Conservation (phyloP, 2,888 invertebrate species). For the Ischnus inquisitorius region DNA sequence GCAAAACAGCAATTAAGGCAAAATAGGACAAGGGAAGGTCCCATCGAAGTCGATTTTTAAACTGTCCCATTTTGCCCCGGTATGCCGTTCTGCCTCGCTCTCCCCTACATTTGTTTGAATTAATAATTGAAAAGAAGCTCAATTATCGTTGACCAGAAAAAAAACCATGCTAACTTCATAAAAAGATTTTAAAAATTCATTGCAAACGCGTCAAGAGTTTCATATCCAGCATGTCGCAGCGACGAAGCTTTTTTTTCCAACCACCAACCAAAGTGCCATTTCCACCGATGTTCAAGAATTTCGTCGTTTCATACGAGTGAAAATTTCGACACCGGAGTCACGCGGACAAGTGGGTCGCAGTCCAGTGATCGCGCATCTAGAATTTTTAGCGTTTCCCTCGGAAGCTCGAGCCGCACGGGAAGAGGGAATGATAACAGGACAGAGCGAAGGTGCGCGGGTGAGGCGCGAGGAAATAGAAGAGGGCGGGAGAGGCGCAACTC, state of each 20-base stretch:
- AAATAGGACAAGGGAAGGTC: too few species aligned
- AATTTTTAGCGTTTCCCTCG: neutral
- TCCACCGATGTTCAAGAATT: neutral
- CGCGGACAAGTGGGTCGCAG: slow-evolving; percentile 4
- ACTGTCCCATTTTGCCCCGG: too few species aligned
- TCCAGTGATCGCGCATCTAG: neutral
- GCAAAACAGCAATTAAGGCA: too few species aligned
- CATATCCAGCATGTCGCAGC: too few species aligned
- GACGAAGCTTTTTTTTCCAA: neutral
- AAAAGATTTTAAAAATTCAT: too few species aligned
- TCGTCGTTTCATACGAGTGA: neutral
- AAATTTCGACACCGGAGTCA: neutral
- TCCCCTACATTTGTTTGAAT: too few species aligned
- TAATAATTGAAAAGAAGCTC: too few species aligned
- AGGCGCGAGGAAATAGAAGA: slow-evolving; percentile 31
- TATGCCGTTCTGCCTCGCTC: too few species aligned
- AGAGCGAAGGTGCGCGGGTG: slow-evolving; percentile 13
- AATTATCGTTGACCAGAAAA: too few species aligned
- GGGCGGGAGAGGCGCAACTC: slow-evolving; percentile 24
- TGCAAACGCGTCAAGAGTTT: too few species aligned
- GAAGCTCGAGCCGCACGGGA: neutral
- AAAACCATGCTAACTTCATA: too few species aligned
- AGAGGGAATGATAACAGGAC: slow-evolving; percentile 16
- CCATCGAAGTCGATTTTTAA: too few species aligned
- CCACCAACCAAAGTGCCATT: neutral